Percentiles rank a stretch among this genome's conserved stretches.
Conservation (phyloP, 2,888 invertebrate genomes). For the Epinotia nisella region DNA sequence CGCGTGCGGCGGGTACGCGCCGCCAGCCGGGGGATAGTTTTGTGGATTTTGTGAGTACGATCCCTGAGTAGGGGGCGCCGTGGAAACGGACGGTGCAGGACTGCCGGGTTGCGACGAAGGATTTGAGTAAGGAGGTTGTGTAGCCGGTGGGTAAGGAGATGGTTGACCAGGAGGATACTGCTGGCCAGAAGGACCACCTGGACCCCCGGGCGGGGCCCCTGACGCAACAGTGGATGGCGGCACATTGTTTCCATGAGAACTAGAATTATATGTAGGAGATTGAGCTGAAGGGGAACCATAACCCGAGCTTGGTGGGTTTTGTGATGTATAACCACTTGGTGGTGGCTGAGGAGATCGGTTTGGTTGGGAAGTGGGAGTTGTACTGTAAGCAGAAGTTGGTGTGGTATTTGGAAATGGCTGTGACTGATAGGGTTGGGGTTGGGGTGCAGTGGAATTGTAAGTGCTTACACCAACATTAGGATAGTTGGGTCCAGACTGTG, state of each 20-base stretch:
- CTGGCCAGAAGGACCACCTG: constrained; percentile 84
- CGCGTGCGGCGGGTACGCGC: constrained; percentile 80
- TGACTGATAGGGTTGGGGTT: constrained; percentile 80
- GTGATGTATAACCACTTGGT: constrained; percentile 82
- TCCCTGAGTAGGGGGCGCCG: constrained; percentile 84
- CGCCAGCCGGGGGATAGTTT: constrained; percentile 74
- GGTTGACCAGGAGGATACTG: constrained; percentile 87
- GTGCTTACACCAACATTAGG: constrained; percentile 80
- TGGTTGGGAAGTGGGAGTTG: constrained; percentile 80
- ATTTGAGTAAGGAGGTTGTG: constrained; percentile 85
- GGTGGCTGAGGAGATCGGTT: constrained; percentile 85
- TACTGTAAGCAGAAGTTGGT: constrained; percentile 82
- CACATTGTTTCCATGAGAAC: constrained; percentile 81
- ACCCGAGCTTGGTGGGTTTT: constrained; percentile 83
- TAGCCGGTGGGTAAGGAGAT: constrained; percentile 86
- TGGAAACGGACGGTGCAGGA: constrained; percentile 78
- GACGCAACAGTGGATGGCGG: constrained; percentile 80
- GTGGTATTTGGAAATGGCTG: constrained; percentile 81
- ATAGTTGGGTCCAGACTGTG: constrained; percentile 75
- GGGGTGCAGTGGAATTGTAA: constrained; percentile 78
- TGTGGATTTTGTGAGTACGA: constrained; percentile 84
- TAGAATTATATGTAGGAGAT: constrained; percentile 87
- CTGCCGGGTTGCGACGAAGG: constrained; percentile 83
- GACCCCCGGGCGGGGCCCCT: constrained; percentile 76
- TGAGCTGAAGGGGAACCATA: constrained; percentile 88